Base-by-base conservation (phyloP, 2,888 invertebrate genomes). In the Ophion ventricosus region DNA sequence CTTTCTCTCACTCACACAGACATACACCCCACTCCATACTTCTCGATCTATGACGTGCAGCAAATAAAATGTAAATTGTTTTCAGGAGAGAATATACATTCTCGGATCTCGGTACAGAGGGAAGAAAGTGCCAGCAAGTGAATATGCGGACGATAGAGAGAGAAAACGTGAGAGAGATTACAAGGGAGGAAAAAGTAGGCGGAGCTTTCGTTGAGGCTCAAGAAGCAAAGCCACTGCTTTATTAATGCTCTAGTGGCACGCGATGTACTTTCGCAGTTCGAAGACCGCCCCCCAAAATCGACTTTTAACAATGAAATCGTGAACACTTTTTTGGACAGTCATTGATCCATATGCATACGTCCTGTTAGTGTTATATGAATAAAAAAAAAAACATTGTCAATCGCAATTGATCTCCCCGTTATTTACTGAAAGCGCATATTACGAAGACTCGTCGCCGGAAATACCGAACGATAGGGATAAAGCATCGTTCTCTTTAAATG, bases 181-280 rank as follows among this genome's bases (percentile, higher is more conserved):
- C 72, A 80, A 82, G 83, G 83, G 87, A 87, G 86, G 88, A 89
- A 88, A 88, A 88, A 84, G 87, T 87, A 87, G 87, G 87, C 73
- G 81, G 76, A 84, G 81, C 83, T 84, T 79, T 80, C 85, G 25
- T 49, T 61, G 78, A 80, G 81, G 81, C 76, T 80, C 74, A 81
- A 85, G 86, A 88, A 88, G 88, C 89, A 85, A 86, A 89, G 89
- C 88, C 89, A 88, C 87, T 88, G 89, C 86, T 89, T 91, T 90
- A 90, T 91, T 90, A 90, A 91, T 91, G 90, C 89, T 87, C 87
- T 88, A 85, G 87, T 86, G 88, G 88, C 91, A 91, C 91, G 91
- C 91, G 89, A 92, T 88, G 88, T 87, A 88, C 84, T 88, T 89
- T 88, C 88, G 85, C 87, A 85, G 86, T 69, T 69, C 29, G 20